Evolutionary conservation across 2,113 vertebrate genomes (phyloP).

Genomic region (Microtus montanus): DNA sequence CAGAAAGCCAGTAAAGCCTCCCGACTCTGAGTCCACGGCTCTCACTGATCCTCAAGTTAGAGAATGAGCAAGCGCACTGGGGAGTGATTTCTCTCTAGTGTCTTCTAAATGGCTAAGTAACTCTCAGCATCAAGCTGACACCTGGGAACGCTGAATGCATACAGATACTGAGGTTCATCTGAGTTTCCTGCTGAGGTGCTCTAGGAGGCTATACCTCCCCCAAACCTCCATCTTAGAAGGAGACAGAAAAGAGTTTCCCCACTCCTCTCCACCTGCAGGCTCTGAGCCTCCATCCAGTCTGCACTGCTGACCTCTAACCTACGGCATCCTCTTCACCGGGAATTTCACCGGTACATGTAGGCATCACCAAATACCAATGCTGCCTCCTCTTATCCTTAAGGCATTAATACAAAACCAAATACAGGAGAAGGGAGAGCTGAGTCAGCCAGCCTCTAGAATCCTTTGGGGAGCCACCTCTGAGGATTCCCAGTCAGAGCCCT

Average conservation of each 20-base stretch:
- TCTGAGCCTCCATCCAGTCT: not conserved
- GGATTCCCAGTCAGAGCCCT: not conserved
- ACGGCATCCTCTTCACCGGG: not conserved
- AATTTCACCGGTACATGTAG: not conserved
- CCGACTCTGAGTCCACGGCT: not conserved
- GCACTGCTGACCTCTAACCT: not conserved
- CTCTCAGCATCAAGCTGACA: not conserved
- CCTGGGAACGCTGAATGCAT: not conserved
- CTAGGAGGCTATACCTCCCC: no score
- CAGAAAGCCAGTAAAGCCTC: not conserved
- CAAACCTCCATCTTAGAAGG: not conserved
- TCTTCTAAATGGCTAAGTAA: not conserved
- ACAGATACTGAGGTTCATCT: not conserved
- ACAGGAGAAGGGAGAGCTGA: not conserved
- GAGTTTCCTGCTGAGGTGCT: not conserved
- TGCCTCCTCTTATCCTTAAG: conserved; percentile 3
- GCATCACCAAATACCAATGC: not conserved
- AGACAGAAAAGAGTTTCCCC: not conserved
- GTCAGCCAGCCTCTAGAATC: not conserved
- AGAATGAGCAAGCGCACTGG: not conserved
- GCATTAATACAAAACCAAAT: not conserved
- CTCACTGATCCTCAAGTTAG: not conserved
- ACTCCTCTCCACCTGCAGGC: not conserved
- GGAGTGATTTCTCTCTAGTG: not conserved
- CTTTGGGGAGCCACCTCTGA: not conserved